Percentiles rank a stretch among this genome's conserved stretches.
Evolutionary conservation across 2,113 vertebrate genomes (phyloP).

Genomic region (Nasalis larvatus): DNA sequence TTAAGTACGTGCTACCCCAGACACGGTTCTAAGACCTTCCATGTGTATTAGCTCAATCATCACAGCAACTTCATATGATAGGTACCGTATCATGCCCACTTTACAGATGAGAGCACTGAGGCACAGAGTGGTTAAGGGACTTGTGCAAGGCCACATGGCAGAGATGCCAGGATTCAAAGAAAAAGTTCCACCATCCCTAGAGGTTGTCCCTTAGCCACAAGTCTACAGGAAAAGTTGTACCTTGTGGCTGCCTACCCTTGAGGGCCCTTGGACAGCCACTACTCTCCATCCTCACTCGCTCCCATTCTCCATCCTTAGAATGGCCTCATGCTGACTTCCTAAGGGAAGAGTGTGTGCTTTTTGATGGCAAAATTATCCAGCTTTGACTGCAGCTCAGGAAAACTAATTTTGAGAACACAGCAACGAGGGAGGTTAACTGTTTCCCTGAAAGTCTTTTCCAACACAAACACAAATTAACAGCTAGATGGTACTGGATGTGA

Average conservation of each 20-base stretch:
- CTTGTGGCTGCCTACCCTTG: background rate
- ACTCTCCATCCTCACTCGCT: background rate
- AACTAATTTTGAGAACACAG: background rate
- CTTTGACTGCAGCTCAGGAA: background rate
- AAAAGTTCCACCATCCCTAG: background rate
- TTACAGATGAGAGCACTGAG: background rate
- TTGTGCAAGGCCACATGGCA: background rate
- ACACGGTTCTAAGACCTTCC: background rate
- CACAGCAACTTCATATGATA: background rate
- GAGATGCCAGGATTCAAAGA: background rate
- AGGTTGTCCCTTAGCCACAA: background rate
- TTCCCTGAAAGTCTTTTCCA: constrained; percentile 47
- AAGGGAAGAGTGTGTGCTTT: background rate
- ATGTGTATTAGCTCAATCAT: background rate
- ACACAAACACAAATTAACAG: constrained; percentile 53
- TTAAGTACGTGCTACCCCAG: background rate
- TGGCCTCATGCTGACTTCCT: background rate
- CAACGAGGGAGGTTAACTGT: background rate
- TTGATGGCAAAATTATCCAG: background rate
- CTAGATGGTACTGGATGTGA: background rate
- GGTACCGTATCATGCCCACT: background rate
- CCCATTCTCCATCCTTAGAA: background rate
- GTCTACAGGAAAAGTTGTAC: background rate
- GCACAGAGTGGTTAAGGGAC: background rate
- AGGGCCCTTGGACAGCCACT: background rate